Base-by-base conservation (phyloP, 2,888 invertebrate genomes). In the Coenonympha glycerion region DNA sequence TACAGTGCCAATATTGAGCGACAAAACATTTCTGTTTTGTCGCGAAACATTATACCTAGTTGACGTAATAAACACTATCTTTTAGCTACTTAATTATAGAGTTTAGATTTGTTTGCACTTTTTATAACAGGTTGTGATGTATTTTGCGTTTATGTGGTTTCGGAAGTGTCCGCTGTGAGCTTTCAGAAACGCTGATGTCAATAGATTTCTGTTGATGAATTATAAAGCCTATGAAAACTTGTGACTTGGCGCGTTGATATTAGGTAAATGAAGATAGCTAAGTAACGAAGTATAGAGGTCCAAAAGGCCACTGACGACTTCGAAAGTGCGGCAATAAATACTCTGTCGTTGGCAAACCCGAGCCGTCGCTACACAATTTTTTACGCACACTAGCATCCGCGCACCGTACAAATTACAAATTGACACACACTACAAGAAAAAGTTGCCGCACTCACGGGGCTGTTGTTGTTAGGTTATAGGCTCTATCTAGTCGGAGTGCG, bases 161-260 rank as follows among this genome's bases (percentile, higher is more conserved):
- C 60, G 58, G 61, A 57, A 59, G 52, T 60, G 61, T 60, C 62
- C 63, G 59, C 59, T 63, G 66, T 62, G 65, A 65, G 64, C 64
- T 63, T 65, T 66, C 64, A 63, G 62, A 60, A 62, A 60, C 61
- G 62, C 60, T 61, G 63, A 59, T 63, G 65, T 67, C 64, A 68
- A 65, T 67, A 62, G 62, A 61, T 60, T 59, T 58, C 54, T 55
- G 63, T 55, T 66, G 64, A 69, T 68, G 59, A 67, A 68, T 66
- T 65, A 60, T 59, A 59, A 58, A 58, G 50, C 22, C 31, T 26
- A 39, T 28, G 48, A 42, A 49, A 49, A 50, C 40, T 24, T 46
- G 46, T 50, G 40, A 40, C 33, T 40, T 34, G 31, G 37, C 22
- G n/a, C 45, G 4, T 45, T 28, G 11, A 26, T 13, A 39, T 21